phyloP scores from a whole-genome alignment of 2,797 vertebrate species.

The Buceros bicornis region DNA sequence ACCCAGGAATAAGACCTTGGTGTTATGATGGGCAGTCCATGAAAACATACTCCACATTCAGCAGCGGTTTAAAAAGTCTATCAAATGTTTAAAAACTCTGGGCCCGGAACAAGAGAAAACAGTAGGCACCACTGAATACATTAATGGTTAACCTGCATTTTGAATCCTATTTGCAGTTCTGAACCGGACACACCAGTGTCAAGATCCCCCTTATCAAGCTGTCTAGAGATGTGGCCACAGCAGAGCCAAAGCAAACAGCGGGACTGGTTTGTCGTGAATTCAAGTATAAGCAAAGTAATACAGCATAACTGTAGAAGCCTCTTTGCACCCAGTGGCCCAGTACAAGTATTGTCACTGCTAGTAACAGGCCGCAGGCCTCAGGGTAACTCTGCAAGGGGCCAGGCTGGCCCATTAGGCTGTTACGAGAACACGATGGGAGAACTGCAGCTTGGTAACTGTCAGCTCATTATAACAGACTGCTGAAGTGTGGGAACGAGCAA shows the following conservation, averaged over 20 bases:
- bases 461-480: background rate
- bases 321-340: background rate
- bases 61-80: background rate
- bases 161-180: background rate
- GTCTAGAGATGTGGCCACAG: background rate
- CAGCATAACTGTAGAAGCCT: background rate
- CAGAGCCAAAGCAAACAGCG: background rate
- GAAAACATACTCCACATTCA: background rate
- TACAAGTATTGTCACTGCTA: background rate
- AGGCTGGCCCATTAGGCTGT: fast-evolving
- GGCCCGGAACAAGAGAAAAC: background rate
- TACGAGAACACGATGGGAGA: background rate
- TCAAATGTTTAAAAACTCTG: background rate
- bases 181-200: background rate
- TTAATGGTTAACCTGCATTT: background rate
- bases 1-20: background rate
- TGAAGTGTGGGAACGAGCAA: background rate
- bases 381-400: background rate
- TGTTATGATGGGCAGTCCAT: background rate
- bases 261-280: background rate
- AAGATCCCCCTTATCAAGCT: background rate
- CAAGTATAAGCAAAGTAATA: background rate
- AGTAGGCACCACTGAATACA: background rate
- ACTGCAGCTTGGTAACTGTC: background rate
- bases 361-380: background rate